These are phyloP conservation scores for Orchestia grillus DNA, from an alignment of 1,140 invertebrate species.

Conservation along the genomic window DNA sequence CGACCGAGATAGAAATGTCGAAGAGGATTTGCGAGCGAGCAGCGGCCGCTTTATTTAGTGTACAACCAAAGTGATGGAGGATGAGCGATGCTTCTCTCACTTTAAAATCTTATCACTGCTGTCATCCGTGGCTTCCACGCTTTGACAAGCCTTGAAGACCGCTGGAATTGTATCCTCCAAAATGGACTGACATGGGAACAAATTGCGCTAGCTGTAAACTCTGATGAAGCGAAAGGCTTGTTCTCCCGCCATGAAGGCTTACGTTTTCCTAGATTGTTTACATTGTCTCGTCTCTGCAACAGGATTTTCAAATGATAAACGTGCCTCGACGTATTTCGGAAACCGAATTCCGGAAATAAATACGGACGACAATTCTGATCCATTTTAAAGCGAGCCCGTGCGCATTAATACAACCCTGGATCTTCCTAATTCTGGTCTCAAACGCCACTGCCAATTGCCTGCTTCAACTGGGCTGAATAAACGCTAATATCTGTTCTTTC, in stretches of 20 bases:
- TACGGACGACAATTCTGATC: too few species aligned
- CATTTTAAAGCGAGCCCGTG: too few species aligned
- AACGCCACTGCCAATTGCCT: too few species aligned
- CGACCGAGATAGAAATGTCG: slow-evolving; percentile 29
- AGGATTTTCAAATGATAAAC: too few species aligned
- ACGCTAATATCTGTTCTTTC: too few species aligned
- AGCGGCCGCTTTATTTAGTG: slow-evolving; percentile 8
- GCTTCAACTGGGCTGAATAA: too few species aligned
- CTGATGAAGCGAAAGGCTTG: neutral
- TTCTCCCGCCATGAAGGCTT: neutral
- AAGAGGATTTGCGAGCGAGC: slow-evolving; percentile 33
- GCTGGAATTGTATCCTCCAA: neutral
- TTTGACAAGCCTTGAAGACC: neutral
- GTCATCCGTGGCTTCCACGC: neutral
- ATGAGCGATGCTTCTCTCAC: slow-evolving; percentile 14
- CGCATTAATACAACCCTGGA: too few species aligned
- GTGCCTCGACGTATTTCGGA: too few species aligned
- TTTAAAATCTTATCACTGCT: slow-evolving; percentile 27
- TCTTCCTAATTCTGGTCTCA: too few species aligned
- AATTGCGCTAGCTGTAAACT: neutral
- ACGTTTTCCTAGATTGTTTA: neutral
- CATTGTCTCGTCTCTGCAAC: too few species aligned
- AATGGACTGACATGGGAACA: neutral
- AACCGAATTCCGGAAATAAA: too few species aligned
- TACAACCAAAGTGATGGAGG: slow-evolving; percentile 40